A percentile compares a stretch with the other conserved stretches of the same genome.
These are phyloP conservation scores for Lasioglossum figueresi DNA, from an alignment of 2,888 invertebrate genomes.

Conservation along the genomic window DNA sequence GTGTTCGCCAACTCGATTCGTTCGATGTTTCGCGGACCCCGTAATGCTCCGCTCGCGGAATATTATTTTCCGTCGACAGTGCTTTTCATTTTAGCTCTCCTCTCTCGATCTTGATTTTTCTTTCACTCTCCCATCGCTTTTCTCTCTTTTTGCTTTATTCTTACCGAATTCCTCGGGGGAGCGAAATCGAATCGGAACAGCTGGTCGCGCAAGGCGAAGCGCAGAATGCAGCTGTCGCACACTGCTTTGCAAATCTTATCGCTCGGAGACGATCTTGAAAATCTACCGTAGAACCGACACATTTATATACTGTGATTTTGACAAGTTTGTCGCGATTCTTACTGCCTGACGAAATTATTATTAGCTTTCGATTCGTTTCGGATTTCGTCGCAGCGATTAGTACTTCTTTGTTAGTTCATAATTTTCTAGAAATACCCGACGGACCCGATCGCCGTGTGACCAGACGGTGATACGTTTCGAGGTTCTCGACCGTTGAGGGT, in stretches of 20 bases:
- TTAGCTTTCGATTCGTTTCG: neutral
- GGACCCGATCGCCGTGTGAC: constrained; percentile 59
- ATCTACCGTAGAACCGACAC: constrained; percentile 5
- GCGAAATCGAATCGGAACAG: neutral
- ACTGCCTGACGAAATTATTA: neutral
- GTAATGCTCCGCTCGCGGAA: neutral
- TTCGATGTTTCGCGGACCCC: neutral
- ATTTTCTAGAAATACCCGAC: neutral
- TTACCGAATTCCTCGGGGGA: neutral
- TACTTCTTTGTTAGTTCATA: too few species aligned
- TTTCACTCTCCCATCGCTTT: neutral
- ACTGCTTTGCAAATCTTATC: constrained; percentile 9
- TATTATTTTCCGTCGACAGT: constrained; percentile 6
- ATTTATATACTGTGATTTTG: neutral
- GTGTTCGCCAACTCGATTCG: neutral
- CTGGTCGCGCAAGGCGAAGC: neutral
- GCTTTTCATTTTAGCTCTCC: neutral
- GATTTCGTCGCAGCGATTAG: too few species aligned
- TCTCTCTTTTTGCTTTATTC: neutral
- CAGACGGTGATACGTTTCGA: constrained; percentile 59
- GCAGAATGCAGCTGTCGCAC: neutral
- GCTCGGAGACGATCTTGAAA: neutral
- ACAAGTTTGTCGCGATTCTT: neutral
- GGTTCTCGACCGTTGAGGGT: constrained; percentile 35
- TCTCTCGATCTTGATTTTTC: neutral